Conservation (phyloP, 2,888 invertebrate genomes). For the Parochlus steinenii region DNA sequence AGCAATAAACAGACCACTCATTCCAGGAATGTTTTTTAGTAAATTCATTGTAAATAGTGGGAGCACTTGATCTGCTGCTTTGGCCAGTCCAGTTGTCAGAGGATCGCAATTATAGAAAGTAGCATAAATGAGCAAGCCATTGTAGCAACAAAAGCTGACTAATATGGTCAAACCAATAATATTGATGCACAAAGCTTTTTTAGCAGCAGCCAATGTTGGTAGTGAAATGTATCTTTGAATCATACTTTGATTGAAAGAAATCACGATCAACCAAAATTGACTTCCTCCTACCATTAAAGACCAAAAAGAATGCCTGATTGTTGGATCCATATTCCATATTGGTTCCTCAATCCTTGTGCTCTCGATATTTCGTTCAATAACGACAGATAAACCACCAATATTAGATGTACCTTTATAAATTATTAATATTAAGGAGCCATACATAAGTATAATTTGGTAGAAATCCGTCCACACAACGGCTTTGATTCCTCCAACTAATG, state of each 20-base stretch:
- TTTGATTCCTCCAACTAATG: conserved; percentile 44
- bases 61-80: conserved; percentile 62
- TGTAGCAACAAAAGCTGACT: conserved; percentile 48
- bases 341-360: conserved; percentile 54
- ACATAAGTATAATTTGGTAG: conserved; percentile 60
- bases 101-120: conserved; percentile 64
- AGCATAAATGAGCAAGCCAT: conserved; percentile 56
- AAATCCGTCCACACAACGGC: conserved; percentile 51
- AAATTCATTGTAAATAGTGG: conserved; percentile 79
- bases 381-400: conserved; percentile 48
- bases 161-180: conserved; percentile 43
- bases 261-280: conserved; percentile 58
- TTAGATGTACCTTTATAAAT: conserved; percentile 57
- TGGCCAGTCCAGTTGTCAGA: conserved; percentile 57
- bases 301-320: conserved; percentile 65
- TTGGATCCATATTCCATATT: conserved; percentile 55
- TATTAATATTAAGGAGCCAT: conserved; percentile 53
- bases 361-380: conserved; percentile 46
- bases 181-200: conserved; percentile 49
- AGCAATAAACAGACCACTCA: conserved; percentile 77
- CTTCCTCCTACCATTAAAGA: conserved; percentile 56
- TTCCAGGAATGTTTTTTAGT: conserved; percentile 55
- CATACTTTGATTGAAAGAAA: conserved; percentile 70
- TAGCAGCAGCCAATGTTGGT: conserved; percentile 49
- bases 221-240: conserved; percentile 68